These are phyloP conservation scores for Drosophila serrata DNA, from an alignment of 1,140 invertebrate species.

Conservation along the genomic window DNA sequence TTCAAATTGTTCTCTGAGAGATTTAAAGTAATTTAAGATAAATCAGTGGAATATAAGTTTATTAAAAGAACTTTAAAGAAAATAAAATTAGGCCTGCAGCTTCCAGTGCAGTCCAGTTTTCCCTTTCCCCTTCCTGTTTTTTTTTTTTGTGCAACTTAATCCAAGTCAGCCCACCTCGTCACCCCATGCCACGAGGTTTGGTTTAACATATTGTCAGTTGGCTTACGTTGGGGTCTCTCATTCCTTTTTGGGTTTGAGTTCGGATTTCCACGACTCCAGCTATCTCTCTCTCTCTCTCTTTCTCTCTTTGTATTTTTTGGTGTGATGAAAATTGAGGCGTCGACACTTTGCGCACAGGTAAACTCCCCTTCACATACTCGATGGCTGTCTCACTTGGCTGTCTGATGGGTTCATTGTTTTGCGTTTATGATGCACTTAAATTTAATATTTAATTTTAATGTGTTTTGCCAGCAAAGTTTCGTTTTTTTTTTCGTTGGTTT, in stretches of 20 bases:
- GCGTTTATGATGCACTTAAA: slow-evolving; percentile 73
- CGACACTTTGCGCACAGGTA: slow-evolving; percentile 54
- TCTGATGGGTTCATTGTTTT: slow-evolving; percentile 64
- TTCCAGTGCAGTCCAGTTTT: neutral
- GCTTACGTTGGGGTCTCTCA: slow-evolving; percentile 37
- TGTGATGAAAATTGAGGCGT: slow-evolving; percentile 37
- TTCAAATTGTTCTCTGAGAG: too few relatives aligned
- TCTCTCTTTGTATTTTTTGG: slow-evolving; percentile 23
- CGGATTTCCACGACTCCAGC: slow-evolving; percentile 8
- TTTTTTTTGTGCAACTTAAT: slow-evolving; percentile 43
- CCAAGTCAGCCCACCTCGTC: slow-evolving; percentile 21
- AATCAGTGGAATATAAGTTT: too few relatives aligned
- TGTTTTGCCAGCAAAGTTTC: slow-evolving; percentile 47
- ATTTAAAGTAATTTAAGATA: too few relatives aligned
- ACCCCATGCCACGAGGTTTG: slow-evolving; percentile 34
- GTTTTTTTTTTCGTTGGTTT: neutral
- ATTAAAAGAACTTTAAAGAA: neutral
- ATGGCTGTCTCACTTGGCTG: slow-evolving; percentile 10
- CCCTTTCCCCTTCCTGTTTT: neutral
- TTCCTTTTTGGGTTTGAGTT: slow-evolving; percentile 19
- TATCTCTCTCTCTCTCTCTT: slow-evolving; percentile 8
- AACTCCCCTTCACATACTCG: slow-evolving; percentile 9
- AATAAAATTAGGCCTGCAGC: neutral
- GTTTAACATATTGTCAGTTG: slow-evolving; percentile 67
- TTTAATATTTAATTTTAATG: slow-evolving; percentile 81